Conservation (phyloP, 2,113 vertebrate genomes). For the Campylomormyrus numenius region DNA sequence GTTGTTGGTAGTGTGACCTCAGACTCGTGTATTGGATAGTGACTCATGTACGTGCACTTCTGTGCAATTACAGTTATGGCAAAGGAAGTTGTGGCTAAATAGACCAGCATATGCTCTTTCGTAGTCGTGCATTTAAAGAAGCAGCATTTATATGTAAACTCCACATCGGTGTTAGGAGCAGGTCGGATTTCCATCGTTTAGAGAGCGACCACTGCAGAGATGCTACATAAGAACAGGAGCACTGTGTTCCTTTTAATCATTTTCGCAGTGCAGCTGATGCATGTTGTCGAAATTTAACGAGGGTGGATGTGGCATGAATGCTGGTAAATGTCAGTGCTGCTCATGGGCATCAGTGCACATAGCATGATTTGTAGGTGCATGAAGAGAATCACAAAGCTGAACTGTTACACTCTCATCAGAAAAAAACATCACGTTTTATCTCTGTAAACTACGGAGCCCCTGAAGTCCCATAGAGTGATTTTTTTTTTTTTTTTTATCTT, state of each 20-base stretch:
- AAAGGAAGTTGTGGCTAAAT: neutral
- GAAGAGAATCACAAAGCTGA: neutral
- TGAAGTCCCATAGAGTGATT: no score
- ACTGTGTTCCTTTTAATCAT: neutral
- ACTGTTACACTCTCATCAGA: neutral
- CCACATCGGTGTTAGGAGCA: neutral
- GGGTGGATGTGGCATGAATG: neutral
- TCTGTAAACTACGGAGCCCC: neutral
- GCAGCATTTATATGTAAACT: neutral
- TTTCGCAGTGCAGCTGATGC: neutral
- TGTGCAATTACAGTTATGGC: neutral
- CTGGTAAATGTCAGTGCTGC: neutral
- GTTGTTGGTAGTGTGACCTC: neutral
- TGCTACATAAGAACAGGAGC: neutral
- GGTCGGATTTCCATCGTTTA: neutral
- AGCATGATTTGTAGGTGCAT: neutral
- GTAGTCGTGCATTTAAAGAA: neutral
- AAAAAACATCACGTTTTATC: neutral
- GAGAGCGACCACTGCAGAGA: neutral
- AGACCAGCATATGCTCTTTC: neutral
- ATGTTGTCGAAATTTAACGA: neutral
- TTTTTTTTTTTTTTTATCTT: no score
- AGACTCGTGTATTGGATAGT: neutral
- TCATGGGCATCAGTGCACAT: neutral
- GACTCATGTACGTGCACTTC: neutral